Evolutionary conservation across 2,888 invertebrate species (phyloP).

Genomic region (Orgyia antiqua): DNA sequence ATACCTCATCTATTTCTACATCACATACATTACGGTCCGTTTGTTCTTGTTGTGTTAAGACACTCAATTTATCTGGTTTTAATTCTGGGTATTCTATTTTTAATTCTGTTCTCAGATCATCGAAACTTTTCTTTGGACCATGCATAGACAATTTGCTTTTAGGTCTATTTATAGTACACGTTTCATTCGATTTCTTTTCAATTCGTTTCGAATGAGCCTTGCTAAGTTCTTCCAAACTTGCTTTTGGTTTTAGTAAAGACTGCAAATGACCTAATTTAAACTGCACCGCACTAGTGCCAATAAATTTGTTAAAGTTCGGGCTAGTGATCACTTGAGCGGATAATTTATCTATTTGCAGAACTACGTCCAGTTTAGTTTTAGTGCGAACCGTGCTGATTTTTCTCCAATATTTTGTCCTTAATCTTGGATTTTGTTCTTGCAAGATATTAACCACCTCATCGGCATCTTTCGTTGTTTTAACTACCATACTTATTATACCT

Average conservation of each 20-base stretch:
- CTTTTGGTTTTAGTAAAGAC: slow-evolving; percentile 48
- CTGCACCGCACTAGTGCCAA: slow-evolving; percentile 38
- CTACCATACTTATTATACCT: slow-evolving; percentile 58
- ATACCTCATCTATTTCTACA: slow-evolving; percentile 6
- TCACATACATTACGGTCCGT: slow-evolving; percentile 2
- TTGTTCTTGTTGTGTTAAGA: slow-evolving; percentile 5
- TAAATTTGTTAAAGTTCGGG: slow-evolving; percentile 42
- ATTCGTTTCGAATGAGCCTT: slow-evolving; percentile 25
- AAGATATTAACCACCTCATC: slow-evolving; percentile 49
- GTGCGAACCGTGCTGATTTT: slow-evolving; percentile 50
- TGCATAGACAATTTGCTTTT: slow-evolving; percentile 11
- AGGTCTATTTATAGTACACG: slow-evolving; percentile 11
- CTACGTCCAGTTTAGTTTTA: slow-evolving; percentile 47
- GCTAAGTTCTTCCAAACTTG: slow-evolving; percentile 40
- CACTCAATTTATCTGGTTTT: slow-evolving; percentile 16
- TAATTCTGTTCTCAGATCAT: slow-evolving; percentile 3
- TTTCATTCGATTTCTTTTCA: slow-evolving; percentile 13
- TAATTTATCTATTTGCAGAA: slow-evolving; percentile 61
- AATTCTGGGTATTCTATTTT: slow-evolving; percentile 9
- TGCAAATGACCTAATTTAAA: slow-evolving; percentile 61
- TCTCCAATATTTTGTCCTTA: slow-evolving; percentile 64
- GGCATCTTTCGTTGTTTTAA: slow-evolving; percentile 42
- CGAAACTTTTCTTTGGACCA: slow-evolving; percentile 8
- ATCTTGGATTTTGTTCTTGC: slow-evolving; percentile 54
- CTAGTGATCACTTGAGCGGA: slow-evolving; percentile 60